Conservation (phyloP, 2,113 vertebrate species). For the Chrysochloris asiatica region DNA sequence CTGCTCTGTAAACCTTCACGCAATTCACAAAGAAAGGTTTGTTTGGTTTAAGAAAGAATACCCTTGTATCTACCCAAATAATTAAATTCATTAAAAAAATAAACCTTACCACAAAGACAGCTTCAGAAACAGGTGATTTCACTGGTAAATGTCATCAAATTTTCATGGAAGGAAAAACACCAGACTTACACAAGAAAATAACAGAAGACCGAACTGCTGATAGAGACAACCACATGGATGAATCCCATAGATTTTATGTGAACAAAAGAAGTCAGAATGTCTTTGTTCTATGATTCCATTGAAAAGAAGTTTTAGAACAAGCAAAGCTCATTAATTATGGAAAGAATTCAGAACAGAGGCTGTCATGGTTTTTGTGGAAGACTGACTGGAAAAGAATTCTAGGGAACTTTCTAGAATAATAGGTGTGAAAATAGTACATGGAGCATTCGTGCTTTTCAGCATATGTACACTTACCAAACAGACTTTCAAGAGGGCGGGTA, state of each 20-base stretch:
- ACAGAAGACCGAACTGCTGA: not conserved
- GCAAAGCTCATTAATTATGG: not conserved
- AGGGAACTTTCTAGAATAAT: not conserved
- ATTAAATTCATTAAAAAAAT: not conserved
- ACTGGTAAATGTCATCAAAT: not conserved
- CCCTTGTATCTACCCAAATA: no score
- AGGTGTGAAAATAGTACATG: not conserved
- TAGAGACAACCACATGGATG: not conserved
- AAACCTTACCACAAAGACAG: not conserved
- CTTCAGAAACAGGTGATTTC: not conserved
- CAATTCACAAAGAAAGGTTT: no score
- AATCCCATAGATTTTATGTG: not conserved
- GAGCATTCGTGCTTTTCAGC: not conserved
- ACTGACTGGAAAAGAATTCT: not conserved
- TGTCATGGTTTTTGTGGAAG: not conserved
- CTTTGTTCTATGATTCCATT: not conserved
- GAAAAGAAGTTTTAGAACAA: constrained; percentile 23
- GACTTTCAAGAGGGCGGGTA: not conserved
- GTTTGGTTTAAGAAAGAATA: no score
- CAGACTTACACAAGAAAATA: not conserved
- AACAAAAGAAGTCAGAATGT: not conserved
- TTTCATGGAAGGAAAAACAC: not conserved
- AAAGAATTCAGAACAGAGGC: not conserved
- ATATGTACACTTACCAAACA: not conserved
- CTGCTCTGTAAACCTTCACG: no score